phyloP scores from a whole-genome alignment of 2,888 invertebrate species.

The Aspidapion aeneum region DNA sequence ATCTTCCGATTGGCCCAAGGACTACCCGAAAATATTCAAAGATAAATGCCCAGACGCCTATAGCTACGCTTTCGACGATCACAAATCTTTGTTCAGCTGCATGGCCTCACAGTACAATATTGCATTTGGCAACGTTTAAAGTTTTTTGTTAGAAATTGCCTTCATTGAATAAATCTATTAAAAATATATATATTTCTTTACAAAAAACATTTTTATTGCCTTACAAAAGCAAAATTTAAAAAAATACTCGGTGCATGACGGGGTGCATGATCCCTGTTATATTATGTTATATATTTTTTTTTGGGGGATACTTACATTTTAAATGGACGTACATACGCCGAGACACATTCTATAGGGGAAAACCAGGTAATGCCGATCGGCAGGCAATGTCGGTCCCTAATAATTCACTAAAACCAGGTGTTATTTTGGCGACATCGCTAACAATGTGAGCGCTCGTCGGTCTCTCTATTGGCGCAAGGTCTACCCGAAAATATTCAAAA shows the following conservation, averaged over 20 bases:
- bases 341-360: too few relatives aligned
- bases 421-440: constrained; percentile 48
- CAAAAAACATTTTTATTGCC: too few relatives aligned
- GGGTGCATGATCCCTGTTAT: background rate
- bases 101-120: constrained; percentile 35
- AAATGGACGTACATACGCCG: too few relatives aligned
- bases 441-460: constrained; percentile 44
- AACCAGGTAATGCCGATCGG: too few relatives aligned
- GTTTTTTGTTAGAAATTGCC: too few relatives aligned
- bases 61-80: constrained; percentile 53
- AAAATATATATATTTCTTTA: too few relatives aligned
- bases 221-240: too few relatives aligned
- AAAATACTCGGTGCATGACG: background rate
- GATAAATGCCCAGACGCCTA: constrained; percentile 51
- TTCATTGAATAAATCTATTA: too few relatives aligned
- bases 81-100: constrained; percentile 49
- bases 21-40: constrained; percentile 48
- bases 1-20: constrained; percentile 36
- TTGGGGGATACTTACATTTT: too few relatives aligned
- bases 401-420: too few relatives aligned
- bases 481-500: constrained; percentile 47
- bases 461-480: constrained; percentile 37
- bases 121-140: constrained; percentile 31
- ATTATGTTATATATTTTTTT: too few relatives aligned
- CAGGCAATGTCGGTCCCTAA: too few relatives aligned